phyloP scores from a whole-genome alignment of 2,113 vertebrate species.

The Hemicordylus capensis region DNA sequence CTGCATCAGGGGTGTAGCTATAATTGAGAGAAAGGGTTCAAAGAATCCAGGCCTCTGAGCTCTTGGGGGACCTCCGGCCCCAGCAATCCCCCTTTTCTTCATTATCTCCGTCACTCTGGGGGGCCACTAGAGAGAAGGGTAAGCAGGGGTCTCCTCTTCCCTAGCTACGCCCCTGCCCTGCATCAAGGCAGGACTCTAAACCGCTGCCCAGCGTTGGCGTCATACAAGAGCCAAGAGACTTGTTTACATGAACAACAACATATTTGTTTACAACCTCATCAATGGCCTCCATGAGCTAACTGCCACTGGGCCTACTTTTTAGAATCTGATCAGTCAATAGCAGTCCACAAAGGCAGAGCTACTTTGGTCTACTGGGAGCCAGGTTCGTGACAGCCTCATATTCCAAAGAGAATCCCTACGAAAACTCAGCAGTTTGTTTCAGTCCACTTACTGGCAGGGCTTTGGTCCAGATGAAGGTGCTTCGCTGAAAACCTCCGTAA shows the following conservation, averaged over 20 bases:
- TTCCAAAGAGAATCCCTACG: neutral
- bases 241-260: neutral
- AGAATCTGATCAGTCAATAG: neutral
- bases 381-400: neutral
- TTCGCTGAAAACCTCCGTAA: constrained; percentile 75
- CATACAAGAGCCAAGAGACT: neutral
- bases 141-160: too few species aligned
- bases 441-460: constrained; percentile 71
- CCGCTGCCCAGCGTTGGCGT: too few species aligned
- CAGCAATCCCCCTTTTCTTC: too few species aligned
- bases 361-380: too few species aligned
- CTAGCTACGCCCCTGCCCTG: too few species aligned
- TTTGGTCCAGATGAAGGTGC: constrained; percentile 65
- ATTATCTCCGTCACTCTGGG: too few species aligned
- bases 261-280: neutral
- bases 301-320: neutral
- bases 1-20: too few species aligned
- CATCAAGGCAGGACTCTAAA: too few species aligned
- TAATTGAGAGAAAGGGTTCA: too few species aligned
- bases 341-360: neutral
- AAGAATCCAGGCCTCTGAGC: too few species aligned
- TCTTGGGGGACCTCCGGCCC: too few species aligned
- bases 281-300: neutral
- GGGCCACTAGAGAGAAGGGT: too few species aligned
- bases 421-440: neutral